Conservation (phyloP, 1,140 invertebrate species). For the Zaprionus vittiger region DNA sequence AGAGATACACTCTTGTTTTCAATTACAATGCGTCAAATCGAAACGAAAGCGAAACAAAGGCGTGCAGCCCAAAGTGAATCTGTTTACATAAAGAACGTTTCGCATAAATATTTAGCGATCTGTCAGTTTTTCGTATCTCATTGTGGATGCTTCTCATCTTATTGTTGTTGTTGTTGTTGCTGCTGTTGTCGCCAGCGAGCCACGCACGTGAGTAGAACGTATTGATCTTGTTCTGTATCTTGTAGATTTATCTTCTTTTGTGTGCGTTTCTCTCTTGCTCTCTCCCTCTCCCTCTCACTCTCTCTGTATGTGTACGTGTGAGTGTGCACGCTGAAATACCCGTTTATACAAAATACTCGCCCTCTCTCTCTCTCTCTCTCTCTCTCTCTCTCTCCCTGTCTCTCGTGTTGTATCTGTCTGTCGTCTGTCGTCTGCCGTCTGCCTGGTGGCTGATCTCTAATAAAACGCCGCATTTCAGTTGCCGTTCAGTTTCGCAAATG, state of each 20-base stretch:
- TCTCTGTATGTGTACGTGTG: conserved; percentile 14
- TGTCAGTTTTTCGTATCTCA: conserved; percentile 43
- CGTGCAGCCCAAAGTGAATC: conserved; percentile 47
- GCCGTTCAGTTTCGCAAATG: conserved; percentile 82
- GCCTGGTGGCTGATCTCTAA: conserved; percentile 66
- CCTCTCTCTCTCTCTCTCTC: conserved; percentile 10
- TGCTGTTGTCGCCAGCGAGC: conserved; percentile 45
- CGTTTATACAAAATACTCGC: conserved; percentile 65
- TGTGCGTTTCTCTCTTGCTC: conserved; percentile 7
- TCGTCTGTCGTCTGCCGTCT: conserved; percentile 15
- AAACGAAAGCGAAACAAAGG: conserved; percentile 55
- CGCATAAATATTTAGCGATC: conserved; percentile 75
- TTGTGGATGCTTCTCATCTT: not conserved
- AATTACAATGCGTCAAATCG: conserved; percentile 55
- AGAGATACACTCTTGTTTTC: conserved; percentile 67
- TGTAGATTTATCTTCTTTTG: conserved; percentile 70
- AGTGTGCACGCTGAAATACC: conserved; percentile 59
- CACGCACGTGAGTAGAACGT: conserved; percentile 76
- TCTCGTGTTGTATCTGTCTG: conserved; percentile 6
- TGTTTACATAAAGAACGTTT: conserved; percentile 50
- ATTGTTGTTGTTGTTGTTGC: conserved; percentile 10
- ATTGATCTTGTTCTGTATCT: conserved; percentile 80
- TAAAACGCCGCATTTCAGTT: conserved; percentile 82
- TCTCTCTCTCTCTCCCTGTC: conserved; percentile 10
- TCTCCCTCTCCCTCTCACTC: not conserved